Evolutionary conservation across 2,888 invertebrate species (phyloP).

Genomic region (Microchrysa polita): DNA sequence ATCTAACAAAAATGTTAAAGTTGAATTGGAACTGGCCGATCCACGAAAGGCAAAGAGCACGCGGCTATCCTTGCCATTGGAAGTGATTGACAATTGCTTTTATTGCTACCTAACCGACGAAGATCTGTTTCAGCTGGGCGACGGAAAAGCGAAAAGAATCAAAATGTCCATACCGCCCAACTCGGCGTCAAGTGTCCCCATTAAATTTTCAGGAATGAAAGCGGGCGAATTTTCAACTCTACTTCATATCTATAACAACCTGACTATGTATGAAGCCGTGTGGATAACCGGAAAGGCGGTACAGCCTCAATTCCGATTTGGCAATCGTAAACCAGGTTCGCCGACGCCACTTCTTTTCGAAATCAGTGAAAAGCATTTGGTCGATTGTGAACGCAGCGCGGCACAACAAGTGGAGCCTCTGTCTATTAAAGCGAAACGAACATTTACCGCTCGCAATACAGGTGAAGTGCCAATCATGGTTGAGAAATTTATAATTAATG

Average conservation of each 20-base stretch:
- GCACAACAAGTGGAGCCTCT: slow-evolving; percentile 54
- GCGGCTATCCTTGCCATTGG: slow-evolving; percentile 59
- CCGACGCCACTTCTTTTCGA: slow-evolving; percentile 82
- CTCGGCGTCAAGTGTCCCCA: slow-evolving; percentile 56
- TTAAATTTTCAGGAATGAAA: slow-evolving; percentile 58
- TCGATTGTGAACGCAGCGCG: slow-evolving; percentile 65
- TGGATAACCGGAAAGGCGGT: slow-evolving; percentile 86
- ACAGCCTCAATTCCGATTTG: slow-evolving; percentile 86
- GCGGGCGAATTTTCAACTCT: slow-evolving; percentile 61
- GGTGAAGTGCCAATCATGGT: slow-evolving; percentile 88
- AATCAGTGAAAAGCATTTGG: slow-evolving; percentile 69
- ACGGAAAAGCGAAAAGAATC: slow-evolving; percentile 52
- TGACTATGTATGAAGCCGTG: slow-evolving; percentile 89
- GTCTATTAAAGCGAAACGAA: slow-evolving; percentile 76
- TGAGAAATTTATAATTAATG: slow-evolving; percentile 72
- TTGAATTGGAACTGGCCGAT: slow-evolving; percentile 60
- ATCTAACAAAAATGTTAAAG: slow-evolving; percentile 57
- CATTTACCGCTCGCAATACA: slow-evolving; percentile 88
- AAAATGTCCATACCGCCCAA: slow-evolving; percentile 56
- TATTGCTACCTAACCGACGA: slow-evolving; percentile 60
- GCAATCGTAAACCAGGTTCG: slow-evolving; percentile 84
- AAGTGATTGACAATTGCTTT: slow-evolving; percentile 60
- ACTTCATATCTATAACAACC: slow-evolving; percentile 79
- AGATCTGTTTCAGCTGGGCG: slow-evolving; percentile 59
- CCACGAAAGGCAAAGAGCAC: slow-evolving; percentile 58